Conservation (phyloP, 2,888 invertebrate species). For the Scrobipalpa costella region DNA sequence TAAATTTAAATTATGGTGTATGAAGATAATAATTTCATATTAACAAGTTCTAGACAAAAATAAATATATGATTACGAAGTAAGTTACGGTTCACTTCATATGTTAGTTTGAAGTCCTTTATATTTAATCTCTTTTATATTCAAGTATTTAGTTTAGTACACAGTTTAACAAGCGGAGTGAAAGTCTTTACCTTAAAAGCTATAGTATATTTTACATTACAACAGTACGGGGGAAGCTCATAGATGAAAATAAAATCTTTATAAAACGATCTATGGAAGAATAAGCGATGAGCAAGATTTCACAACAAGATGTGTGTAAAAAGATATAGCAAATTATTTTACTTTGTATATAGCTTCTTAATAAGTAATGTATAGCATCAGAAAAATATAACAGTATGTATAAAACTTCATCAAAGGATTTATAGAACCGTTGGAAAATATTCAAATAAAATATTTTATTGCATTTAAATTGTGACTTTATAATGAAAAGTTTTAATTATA, state of each 20-base stretch:
- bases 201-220: constrained; percentile 34
- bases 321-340: constrained; percentile 33
- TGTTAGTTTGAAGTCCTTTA: too few species aligned
- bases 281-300: constrained; percentile 35
- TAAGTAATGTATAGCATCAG: constrained; percentile 36
- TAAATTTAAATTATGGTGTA: too few species aligned
- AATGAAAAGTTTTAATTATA: too few species aligned
- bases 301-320: constrained; percentile 29
- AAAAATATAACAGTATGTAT: constrained; percentile 33
- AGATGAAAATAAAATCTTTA: constrained; percentile 35
- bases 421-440: neutral
- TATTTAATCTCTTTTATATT: too few species aligned
- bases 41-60: too few species aligned
- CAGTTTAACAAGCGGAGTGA: constrained; percentile 41
- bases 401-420: neutral
- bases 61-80: too few species aligned
- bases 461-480: neutral
- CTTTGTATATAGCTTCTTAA: constrained; percentile 43
- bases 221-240: constrained; percentile 33
- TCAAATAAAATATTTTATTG: neutral
- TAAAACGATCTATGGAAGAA: constrained; percentile 38
- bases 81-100: too few species aligned
- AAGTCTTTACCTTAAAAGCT: constrained; percentile 45
- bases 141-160: neutral
- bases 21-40: too few species aligned